Evolutionary conservation across 2,797 vertebrate species (phyloP), one percentile per base, ranked within the genome.

Genomic region (Choloepus didactylus): DNA sequence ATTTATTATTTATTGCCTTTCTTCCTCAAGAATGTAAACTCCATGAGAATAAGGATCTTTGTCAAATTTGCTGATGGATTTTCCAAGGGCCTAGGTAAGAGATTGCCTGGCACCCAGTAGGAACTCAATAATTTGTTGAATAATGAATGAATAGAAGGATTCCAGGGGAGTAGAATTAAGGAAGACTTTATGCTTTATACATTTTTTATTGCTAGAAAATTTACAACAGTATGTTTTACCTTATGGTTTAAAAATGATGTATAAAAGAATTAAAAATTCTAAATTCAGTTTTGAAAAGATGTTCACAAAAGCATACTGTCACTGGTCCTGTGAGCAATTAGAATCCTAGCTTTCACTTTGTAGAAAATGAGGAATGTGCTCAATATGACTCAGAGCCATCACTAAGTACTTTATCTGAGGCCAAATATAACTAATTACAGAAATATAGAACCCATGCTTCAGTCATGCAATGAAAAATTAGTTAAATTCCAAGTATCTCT

Each of bases 221-320:
- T 38, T 18, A 73, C 25, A 46, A 76, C 70, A 38, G 49, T 89
- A 56, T 69, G 38, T 80, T 67, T 94, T 92, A 80, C 21, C 6
- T 94, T 82, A 21, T 66, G 76, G 84, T 66, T 72, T 66, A 73
- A 96, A 96, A 89, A 85, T 89, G 6, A 67, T 3, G 6, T 46
- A 11, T 70, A 69, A 67, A 35, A 62, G 49, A 87, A 92, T 69
- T 89, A 73, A 5, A 75, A 83, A 92, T 60, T 88, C 27, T 89
- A 21, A 35, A 27, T 29, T 81, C 87, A 35, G 21, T 89, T 89
- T 92, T 84, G 29, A 90, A 80, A 90, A 77, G 29, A 35, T 85
- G 18, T 91, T 38, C 66, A 84, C 12, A 41, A 35, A 31, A 16
- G 25, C 54, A 56, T 18, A 66, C 27, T 66, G 23, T 76, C 46